Conservation (phyloP, 1,140 invertebrate species). For the Chrysoperla carnea region DNA sequence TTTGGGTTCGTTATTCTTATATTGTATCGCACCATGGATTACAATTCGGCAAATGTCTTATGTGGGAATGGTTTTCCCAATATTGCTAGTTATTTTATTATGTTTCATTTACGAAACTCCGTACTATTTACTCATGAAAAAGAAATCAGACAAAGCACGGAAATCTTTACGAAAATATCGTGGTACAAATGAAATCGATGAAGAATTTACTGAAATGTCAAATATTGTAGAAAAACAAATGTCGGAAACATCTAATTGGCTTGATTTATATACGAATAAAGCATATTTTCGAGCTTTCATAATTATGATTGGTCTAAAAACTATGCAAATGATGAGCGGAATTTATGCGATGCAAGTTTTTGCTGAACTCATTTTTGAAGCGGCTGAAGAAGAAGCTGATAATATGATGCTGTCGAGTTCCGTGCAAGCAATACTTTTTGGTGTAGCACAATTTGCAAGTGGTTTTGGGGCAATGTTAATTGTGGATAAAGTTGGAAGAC, state of each 20-base stretch:
- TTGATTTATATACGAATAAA: too few species aligned
- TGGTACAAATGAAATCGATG: conserved; percentile 29
- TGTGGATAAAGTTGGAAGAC: conserved; percentile 14
- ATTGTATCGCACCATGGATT: conserved; percentile 37
- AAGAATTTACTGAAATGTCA: conserved; percentile 36
- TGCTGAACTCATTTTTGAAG: conserved; percentile 13
- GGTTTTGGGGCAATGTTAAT: conserved; percentile 10
- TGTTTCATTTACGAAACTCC: conserved; percentile 52
- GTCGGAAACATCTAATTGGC: not conserved
- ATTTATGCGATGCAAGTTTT: conserved; percentile 12
- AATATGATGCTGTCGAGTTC: too few species aligned
- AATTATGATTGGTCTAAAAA: not conserved
- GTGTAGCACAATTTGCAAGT: conserved; percentile 2
- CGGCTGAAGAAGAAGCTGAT: conserved; percentile 3
- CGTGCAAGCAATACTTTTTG: too few species aligned
- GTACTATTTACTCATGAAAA: conserved; percentile 36
- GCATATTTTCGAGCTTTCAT: too few species aligned
- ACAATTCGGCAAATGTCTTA: conserved; percentile 30
- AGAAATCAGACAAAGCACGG: conserved; percentile 33
- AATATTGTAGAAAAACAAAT: conserved; percentile 31
- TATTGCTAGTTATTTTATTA: conserved; percentile 38
- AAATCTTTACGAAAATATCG: conserved; percentile 36
- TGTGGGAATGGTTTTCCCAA: conserved; percentile 31
- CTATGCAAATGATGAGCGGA: conserved; percentile 14
- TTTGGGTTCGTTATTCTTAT: conserved; percentile 43